Evolutionary conservation across 37 sponge, comb jelly and placozoan species (phyloP).

Genomic region (Lycopodina hypogea): DNA sequence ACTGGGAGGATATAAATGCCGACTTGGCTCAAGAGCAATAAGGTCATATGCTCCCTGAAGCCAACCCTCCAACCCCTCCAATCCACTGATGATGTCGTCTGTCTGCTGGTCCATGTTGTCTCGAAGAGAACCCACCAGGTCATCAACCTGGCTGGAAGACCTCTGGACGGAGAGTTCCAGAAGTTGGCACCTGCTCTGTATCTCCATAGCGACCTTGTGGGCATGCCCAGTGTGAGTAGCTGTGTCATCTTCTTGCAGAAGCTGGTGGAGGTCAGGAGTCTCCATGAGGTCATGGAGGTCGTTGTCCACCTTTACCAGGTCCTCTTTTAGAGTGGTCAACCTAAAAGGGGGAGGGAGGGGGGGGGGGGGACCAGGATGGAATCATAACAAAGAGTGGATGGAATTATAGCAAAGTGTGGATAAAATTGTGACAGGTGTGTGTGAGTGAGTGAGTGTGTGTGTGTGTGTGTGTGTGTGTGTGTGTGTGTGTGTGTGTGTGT

Average conservation of each 20-base stretch:
- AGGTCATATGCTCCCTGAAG: neutral
- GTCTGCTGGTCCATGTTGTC: neutral
- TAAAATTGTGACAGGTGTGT: no score
- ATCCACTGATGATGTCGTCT: neutral
- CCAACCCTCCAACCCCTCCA: conserved; percentile 5
- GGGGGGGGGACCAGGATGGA: no score
- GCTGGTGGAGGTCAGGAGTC: neutral
- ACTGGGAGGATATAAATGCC: neutral
- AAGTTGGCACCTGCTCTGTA: neutral
- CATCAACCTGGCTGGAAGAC: neutral
- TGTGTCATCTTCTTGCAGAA: neutral
- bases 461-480: no score
- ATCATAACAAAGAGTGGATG: no score
- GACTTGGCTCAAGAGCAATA: neutral
- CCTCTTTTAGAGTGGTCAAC: neutral
- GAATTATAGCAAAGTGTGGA: no score
- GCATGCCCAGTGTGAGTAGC: neutral
- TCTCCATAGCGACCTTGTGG: neutral
- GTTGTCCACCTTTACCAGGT: neutral
- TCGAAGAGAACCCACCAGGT: neutral
- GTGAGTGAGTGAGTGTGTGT: no score
- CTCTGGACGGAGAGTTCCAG: neutral
- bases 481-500: no score
- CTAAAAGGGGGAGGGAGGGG: neutral
- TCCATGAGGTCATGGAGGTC: neutral